Evolutionary conservation across 1,140 invertebrate species (phyloP).

Genomic region (Cydia pomonella): DNA sequence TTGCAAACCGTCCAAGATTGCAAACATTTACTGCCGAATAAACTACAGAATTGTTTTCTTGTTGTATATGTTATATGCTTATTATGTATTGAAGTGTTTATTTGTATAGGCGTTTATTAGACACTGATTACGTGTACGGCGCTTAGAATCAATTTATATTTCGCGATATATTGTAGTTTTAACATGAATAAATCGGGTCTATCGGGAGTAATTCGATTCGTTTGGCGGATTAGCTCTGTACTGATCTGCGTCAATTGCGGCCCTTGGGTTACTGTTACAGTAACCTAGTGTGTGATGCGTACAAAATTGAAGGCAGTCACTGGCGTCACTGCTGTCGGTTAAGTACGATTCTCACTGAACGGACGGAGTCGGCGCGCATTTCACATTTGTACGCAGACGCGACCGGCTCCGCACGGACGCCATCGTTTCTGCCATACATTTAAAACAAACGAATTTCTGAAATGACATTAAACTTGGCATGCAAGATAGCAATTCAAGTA

Average conservation of each 20-base stretch:
- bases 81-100: background rate
- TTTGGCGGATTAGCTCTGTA: background rate
- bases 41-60: background rate
- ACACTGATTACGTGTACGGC: background rate
- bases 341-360: too few relatives aligned
- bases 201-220: background rate
- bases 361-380: too few relatives aligned
- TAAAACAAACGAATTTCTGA: too few relatives aligned
- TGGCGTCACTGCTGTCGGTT: too few relatives aligned
- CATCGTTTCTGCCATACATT: too few relatives aligned
- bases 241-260: background rate
- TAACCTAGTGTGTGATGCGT: too few relatives aligned
- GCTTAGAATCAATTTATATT: background rate
- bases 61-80: background rate
- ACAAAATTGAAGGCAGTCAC: too few relatives aligned
- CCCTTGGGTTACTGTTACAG: background rate
- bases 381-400: too few relatives aligned
- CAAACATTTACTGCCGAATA: constrained; percentile 4
- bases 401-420: too few relatives aligned
- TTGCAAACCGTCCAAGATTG: background rate
- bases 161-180: background rate
- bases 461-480: too few relatives aligned
- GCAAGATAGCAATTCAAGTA: too few relatives aligned
- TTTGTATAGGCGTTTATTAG: constrained; percentile 4
- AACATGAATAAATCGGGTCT: background rate